Evolutionary conservation across 2,113 vertebrate species (phyloP).

Genomic region (Picathartes gymnocephalus): DNA sequence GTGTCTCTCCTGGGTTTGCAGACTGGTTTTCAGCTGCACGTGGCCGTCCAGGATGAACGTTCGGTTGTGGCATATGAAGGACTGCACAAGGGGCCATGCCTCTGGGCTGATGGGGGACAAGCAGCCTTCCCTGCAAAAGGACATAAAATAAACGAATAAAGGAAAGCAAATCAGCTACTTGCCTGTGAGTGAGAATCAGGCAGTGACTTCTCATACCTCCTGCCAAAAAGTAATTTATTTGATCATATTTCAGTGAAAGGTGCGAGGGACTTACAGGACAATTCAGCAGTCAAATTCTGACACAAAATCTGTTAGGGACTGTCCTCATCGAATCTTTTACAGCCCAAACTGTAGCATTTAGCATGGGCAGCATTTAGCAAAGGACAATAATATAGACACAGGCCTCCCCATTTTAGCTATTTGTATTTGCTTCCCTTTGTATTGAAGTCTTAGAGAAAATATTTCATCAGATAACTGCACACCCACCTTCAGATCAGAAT

Average conservation of each 20-base stretch:
- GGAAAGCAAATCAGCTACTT: not conserved
- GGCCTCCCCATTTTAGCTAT: not conserved
- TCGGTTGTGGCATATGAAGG: slow-evolving; percentile 79
- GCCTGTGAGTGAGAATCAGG: not conserved
- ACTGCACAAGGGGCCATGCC: slow-evolving; percentile 84
- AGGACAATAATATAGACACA: not conserved
- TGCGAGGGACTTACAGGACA: not conserved
- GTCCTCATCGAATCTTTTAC: not conserved
- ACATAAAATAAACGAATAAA: slow-evolving; percentile 1
- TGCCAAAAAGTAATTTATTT: not conserved
- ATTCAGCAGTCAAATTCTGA: not conserved
- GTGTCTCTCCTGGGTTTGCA: slow-evolving; percentile 90
- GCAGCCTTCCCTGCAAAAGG: slow-evolving; percentile 78
- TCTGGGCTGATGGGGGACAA: slow-evolving; percentile 83
- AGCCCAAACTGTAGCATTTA: not conserved
- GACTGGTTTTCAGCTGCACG: slow-evolving; percentile 85
- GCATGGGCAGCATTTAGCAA: not conserved
- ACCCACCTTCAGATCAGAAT: not conserved
- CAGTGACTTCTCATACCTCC: not conserved
- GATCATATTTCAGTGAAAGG: not conserved
- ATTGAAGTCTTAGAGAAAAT: not conserved
- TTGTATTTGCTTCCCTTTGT: not conserved
- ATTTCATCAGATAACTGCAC: not conserved
- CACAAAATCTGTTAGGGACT: not conserved
- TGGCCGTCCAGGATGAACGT: slow-evolving; percentile 81